Evolutionary conservation across 2,888 invertebrate genomes (phyloP), one percentile per base, ranked within the genome.

Genomic region (Deilephila elpenor): DNA sequence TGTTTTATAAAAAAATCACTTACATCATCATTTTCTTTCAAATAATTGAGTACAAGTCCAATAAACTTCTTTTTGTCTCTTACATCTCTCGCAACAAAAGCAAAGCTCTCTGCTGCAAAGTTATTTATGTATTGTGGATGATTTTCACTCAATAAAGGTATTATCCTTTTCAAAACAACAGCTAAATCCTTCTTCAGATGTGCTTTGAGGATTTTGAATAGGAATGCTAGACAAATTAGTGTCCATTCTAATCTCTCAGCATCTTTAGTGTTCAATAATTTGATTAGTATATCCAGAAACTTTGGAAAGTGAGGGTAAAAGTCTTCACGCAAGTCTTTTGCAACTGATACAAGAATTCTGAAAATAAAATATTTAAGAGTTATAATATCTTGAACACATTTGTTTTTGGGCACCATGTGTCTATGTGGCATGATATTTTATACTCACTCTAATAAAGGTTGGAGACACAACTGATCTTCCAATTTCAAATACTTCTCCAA

Each of bases 61-160:
- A 98, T 89, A 87, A 99, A 97, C 71, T 96, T 96, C 51, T 96
- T 95, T 82, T 97, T 97, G 82, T 98, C 97, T 79, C 96, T 97
- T 17, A 98, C 96, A 95, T 98, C 98, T 78, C 99, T 95, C 4
- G 98, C 97, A 1, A 99, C 97, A 95, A 98, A 99, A 0, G 99
- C 97, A 95, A 99, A 99, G 90, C 98, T 98, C 92, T 99, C 99
- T 0, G 98, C 98, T 5, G 99, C 98, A 96, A 99, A 99, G 84
- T 97, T 97, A 80, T 97, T 97, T 32, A 99, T 96, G 86, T 98
- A 98, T 76, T 96, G 96, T 34, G 98, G 97, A 82, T 97, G 96
- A n/a, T 95, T 93, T 72, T 97, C 96, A 80, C 97, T 97, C 59
- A 99, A 89, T 6, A 99, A 91, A 0, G 98, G 98, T 56, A 98